Evolutionary conservation across 2,888 invertebrate species (phyloP).

Genomic region (Meghimatium bilineatum): DNA sequence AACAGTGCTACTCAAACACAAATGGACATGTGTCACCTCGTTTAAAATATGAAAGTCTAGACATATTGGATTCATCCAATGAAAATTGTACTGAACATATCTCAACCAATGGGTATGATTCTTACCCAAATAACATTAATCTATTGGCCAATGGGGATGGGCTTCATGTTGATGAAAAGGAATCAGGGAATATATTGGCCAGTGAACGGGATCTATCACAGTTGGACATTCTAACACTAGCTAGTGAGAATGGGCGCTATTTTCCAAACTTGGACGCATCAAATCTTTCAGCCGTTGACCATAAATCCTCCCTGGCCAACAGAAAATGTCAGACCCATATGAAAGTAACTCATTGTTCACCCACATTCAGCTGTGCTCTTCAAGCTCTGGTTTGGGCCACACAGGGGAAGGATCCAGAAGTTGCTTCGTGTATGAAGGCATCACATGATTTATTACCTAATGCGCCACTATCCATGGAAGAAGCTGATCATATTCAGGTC

Average conservation of each 20-base stretch:
- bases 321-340: not conserved
- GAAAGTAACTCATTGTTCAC: not conserved
- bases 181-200: not conserved
- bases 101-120: conserved; percentile 21
- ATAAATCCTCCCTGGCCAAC: not conserved
- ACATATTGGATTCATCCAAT: not conserved
- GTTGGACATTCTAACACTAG: not conserved
- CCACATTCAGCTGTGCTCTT: conserved; percentile 6
- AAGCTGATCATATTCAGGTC: conserved; percentile 82
- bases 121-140: not conserved
- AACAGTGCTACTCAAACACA: not conserved
- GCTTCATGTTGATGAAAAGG: conserved; percentile 17
- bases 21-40: not conserved
- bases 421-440: conserved; percentile 8
- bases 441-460: not conserved
- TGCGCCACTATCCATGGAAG: conserved; percentile 2
- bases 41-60: not conserved
- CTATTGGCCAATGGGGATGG: conserved; percentile 17
- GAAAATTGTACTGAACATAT: conserved; percentile 5
- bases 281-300: not conserved
- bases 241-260: conserved; percentile 1
- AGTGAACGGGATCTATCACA: not conserved
- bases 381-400: conserved; percentile 17
- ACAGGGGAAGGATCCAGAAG: not conserved
- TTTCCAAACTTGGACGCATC: not conserved